phyloP scores from a whole-genome alignment of 2,888 invertebrate genomes.

The Zhuqinia jingwanae region DNA sequence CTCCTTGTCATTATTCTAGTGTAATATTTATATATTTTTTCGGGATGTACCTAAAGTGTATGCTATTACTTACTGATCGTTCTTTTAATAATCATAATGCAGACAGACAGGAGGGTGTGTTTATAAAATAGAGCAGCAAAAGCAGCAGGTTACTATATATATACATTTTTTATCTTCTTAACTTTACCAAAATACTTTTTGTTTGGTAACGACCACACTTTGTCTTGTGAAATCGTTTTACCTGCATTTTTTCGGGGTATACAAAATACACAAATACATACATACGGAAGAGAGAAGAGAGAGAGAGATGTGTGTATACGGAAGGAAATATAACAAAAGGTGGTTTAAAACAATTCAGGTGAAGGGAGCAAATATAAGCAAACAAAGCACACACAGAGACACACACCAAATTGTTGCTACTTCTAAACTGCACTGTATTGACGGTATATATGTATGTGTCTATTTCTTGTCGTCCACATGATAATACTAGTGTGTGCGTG shows the following conservation, averaged over 20 bases:
- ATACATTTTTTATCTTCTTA: slow-evolving; percentile 6
- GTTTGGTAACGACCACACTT: not conserved
- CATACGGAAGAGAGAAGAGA: not conserved
- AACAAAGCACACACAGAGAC: not conserved
- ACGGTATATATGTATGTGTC: too few relatives aligned
- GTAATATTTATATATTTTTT: too few relatives aligned
- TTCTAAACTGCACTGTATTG: too few relatives aligned
- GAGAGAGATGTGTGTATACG: not conserved
- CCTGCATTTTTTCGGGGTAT: not conserved
- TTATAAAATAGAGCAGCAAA: not conserved
- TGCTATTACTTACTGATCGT: not conserved
- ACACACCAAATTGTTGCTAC: too few relatives aligned
- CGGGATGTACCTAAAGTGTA: not conserved
- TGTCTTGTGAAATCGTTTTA: too few relatives aligned
- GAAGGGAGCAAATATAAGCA: not conserved
- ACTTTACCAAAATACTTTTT: not conserved
- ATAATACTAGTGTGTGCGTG: too few relatives aligned
- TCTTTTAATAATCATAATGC: not conserved
- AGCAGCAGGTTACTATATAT: not conserved
- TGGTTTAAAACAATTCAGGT: too few relatives aligned
- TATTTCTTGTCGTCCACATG: too few relatives aligned
- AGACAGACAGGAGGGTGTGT: too few relatives aligned
- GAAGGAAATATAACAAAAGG: not conserved
- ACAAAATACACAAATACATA: not conserved
- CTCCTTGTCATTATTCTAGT: not conserved